Base-by-base conservation (phyloP, 2,888 invertebrate species). In the Drosophila fungiperda region DNA sequence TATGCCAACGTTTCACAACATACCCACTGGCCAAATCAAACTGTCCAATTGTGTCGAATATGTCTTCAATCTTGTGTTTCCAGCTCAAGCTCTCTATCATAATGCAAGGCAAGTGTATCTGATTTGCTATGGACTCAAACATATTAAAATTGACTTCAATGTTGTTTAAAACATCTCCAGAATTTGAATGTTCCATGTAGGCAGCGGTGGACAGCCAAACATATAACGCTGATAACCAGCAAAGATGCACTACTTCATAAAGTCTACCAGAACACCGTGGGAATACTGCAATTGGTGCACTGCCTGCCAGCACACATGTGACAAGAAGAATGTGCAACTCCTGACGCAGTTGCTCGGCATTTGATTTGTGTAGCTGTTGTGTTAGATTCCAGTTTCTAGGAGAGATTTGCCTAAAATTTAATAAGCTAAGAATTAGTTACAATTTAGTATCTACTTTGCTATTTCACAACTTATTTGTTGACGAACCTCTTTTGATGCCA, bases 11-110 rank as follows among this genome's bases (percentile, higher is more conserved):
- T 17, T 82, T 35, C 0, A 65, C 36, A 15, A 36, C n/a, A 11
- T 76, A 87, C 0, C 62, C 80, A 26, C 70, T 67, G 6, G 59
- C 63, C 58, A 75, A 20, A 55, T 85, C 85, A 15, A 73, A 87
- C 11, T 53, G 54, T 0, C 71, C 63, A 33, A 85, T 65, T 5
- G 29, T 17, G 0, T 59, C 49, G 12, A 82, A 58, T 0, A 78
- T 60, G 6, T 20, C 40, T 0, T 29, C 54, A 20, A 77, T 55
- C 33, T 57, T 52, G 12, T 72, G 50, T 2, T 64, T 62, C 76
- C 85, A 80, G 15, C 68, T 49, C 33, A 69, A 11, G 15, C 78
- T 75, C 0, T 69, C 55, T 1, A 72, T n/a, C 69, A 84, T 61
- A 0, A 84, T 76, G 29, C 67, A 68, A 0, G 68, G 65, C 8